Evolutionary conservation across 2,797 vertebrate species (phyloP).

Genomic region (Gallirallus australis): DNA sequence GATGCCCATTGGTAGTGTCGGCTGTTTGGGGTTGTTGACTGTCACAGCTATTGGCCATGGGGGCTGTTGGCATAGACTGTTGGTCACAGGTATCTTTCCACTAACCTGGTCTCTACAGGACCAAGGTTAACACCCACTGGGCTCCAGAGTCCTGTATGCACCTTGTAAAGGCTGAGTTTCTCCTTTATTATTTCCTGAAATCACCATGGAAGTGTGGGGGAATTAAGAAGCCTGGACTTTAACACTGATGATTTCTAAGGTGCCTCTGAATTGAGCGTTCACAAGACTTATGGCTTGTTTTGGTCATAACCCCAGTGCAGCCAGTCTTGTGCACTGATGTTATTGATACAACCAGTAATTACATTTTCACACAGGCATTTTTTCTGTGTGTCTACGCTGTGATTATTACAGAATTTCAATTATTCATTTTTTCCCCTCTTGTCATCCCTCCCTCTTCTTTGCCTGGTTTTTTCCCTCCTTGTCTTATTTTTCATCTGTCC

Average conservation of each 20-base stretch:
- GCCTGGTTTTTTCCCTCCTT: not conserved
- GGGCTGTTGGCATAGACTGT: not conserved
- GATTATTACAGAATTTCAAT: slow-evolving; percentile 51
- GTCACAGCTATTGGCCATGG: accelerated
- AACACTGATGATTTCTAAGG: not conserved
- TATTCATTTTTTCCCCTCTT: slow-evolving; percentile 27
- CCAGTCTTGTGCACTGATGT: not conserved
- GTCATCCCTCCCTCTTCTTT: not conserved
- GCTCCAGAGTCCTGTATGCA: not conserved
- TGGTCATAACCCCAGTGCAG: not conserved
- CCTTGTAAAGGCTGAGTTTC: not conserved
- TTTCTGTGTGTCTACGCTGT: not conserved
- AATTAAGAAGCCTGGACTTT: not conserved
- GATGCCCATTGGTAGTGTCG: not conserved
- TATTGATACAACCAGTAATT: slow-evolving; percentile 62
- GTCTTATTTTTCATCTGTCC: slow-evolving; percentile 18
- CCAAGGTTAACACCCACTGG: not conserved
- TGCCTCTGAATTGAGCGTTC: not conserved
- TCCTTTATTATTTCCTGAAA: not conserved
- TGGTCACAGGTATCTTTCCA: not conserved
- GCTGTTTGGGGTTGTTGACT: accelerated
- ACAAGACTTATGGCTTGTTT: slow-evolving; percentile 47
- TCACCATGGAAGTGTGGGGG: accelerated
- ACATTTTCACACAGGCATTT: slow-evolving; percentile 42
- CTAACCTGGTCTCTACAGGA: not conserved